Base-by-base conservation (phyloP, 2,797 vertebrate genomes). In the Hippopotamyrus pictus region DNA sequence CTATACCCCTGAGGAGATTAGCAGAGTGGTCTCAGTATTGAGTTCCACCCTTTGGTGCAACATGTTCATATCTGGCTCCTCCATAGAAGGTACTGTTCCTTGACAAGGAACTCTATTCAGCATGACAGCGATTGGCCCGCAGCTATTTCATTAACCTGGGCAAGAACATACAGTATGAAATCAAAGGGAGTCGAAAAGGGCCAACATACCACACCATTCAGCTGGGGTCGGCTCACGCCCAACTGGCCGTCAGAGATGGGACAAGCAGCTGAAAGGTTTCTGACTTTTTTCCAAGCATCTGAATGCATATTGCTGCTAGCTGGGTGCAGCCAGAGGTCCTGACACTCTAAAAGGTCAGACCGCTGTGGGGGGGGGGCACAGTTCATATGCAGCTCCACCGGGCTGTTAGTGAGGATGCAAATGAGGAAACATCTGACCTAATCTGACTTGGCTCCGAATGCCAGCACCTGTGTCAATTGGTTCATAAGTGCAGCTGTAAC, bases 311-410 rank as follows among this genome's bases (percentile, higher is more conserved):
- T 92, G 92, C 91, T 90, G 84, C 89, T 91, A 29, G 11, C 53
- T 89, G 88, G 90, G 92, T 93, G 93, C 93, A 94, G 90, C 94
- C 94, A 93, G 91, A 84, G 69, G 89, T 89, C 88, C 82, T 82
- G 92, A 91, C 90, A 90, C 90, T 90, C 90, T 92, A 92, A 93
- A 92, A 76, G 48, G 62, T 76, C 54, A 22, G 22, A 25, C 22
- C 12, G 9, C 22, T 29, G 59, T 86, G 50, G 62, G 62, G 33
- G 69, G 50, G 46, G 37, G 51, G 7, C 54, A 86, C 50, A 57
- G 85, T 92, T 94, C 90, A 91, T 92, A 93, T 91, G 91, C 90
- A 90, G 91, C 90, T 91, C 92, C 91, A 91, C 92, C 90, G 90
- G 90, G 54, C 88, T 57, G 12, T 85, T 14, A 51, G 54, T 14